Base-by-base conservation (phyloP, 2,113 vertebrate species). In the Nyctereutes procyonoides region DNA sequence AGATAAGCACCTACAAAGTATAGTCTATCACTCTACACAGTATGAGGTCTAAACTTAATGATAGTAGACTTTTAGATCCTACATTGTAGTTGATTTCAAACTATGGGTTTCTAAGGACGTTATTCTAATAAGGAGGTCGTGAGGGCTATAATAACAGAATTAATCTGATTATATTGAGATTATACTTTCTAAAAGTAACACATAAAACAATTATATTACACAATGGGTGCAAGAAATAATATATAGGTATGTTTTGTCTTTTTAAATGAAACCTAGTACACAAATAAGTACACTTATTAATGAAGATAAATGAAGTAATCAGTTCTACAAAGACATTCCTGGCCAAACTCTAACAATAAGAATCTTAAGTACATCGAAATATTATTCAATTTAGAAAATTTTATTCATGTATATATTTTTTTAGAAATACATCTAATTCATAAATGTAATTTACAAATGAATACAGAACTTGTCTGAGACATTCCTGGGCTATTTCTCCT, bases 321-420 rank as follows among this genome's bases (percentile, higher is more conserved):
- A 90, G 8, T 13, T 90, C 11, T 80, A 90, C 15, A 60, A 55
- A 94, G 56, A 82, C 3, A 63, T 85, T 76, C 5, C 20, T 80
- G 20, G 51, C 24, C 81, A 56, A 51, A 5, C 3, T 96, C 28
- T n/a, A 38, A 32, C 51, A 89, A 91, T 35, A 84, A 58, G 19
- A 90, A 86, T 10, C 16, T 67, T 86, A 93, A 90, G 11, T 7
- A 15, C 12, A 43, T 65, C 81, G 32, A 95, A 93, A 92, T 81
- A 38, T 51, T 20, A 74, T 82, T 93, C 3, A 56, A 86, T 14
- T 87, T 93, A 82, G 3, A 77, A 73, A 87, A 83, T 2, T 32
- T 67, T 81, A 96, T 79, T 77, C n/a, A 16, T 81, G 16, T 51
- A 51, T 63, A 67, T 74, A n/a, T 16, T 83, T 96, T 96, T 87